A percentile compares a stretch with the other conserved stretches of the same genome.
These are phyloP conservation scores for Isoperla grammatica DNA, from an alignment of 2,888 invertebrate species.

Conservation along the genomic window DNA sequence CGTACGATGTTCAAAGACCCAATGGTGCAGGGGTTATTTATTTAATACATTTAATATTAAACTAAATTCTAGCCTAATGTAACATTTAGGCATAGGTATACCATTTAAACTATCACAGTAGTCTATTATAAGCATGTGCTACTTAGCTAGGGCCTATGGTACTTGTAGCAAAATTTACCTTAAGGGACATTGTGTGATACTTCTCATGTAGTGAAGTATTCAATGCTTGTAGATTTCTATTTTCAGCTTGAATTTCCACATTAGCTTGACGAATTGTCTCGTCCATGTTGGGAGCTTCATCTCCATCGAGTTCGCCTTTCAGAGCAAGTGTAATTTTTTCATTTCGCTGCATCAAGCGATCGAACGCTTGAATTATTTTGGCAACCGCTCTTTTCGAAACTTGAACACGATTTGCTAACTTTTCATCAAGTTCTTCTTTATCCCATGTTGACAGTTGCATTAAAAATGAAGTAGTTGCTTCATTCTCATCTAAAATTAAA, in stretches of 20 bases:
- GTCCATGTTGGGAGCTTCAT: constrained; percentile 67
- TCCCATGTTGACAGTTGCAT: constrained; percentile 97
- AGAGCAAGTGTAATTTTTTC: constrained; percentile 88
- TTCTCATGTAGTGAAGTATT: constrained; percentile 89
- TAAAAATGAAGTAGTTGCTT: constrained; percentile 92
- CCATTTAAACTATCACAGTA: too few relatives aligned
- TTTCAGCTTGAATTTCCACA: constrained; percentile 83
- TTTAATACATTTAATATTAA: too few relatives aligned
- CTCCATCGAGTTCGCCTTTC: constrained; percentile 73
- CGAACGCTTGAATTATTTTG: constrained; percentile 94
- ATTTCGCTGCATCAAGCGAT: constrained; percentile 90
- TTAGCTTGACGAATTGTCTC: constrained; percentile 81
- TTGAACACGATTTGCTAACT: constrained; percentile 90
- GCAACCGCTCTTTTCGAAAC: constrained; percentile 95
- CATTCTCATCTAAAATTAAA: constrained; percentile 74
- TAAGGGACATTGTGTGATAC: constrained; percentile 86
- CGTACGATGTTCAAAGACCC: too few relatives aligned
- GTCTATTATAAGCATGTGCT: too few relatives aligned
- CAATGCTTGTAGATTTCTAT: constrained; percentile 82
- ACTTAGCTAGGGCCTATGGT: too few relatives aligned
- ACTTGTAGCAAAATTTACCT: constrained; percentile 48
- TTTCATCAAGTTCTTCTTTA: constrained; percentile 93
- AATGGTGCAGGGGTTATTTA: too few relatives aligned
- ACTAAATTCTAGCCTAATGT: too few relatives aligned
- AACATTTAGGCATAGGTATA: too few relatives aligned